These are phyloP conservation scores for Fulmarus glacialis DNA, from an alignment of 2,113 vertebrate species.

Conservation along the genomic window DNA sequence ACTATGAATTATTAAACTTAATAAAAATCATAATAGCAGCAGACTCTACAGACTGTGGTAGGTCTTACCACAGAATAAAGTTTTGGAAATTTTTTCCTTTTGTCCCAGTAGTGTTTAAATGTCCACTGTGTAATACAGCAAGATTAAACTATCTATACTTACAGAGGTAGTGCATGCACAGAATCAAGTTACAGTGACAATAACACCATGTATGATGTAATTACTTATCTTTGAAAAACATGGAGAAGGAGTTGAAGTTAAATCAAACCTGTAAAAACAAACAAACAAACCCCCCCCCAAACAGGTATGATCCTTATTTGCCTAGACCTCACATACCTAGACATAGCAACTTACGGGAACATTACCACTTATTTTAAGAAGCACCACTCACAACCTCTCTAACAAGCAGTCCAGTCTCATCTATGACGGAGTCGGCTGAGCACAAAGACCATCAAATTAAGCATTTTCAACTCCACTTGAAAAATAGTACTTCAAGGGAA, in stretches of 20 bases:
- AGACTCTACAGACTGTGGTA: neutral
- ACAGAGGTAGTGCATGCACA: neutral
- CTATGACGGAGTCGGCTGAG: neutral
- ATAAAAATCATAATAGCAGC: neutral
- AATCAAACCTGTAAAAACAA: neutral
- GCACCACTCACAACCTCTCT: neutral
- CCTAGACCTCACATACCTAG: neutral
- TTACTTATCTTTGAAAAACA: neutral
- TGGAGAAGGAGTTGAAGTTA: neutral
- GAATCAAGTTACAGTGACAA: neutral
- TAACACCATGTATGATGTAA: fast-evolving
- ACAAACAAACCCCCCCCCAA: too few species aligned
- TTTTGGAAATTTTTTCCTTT: neutral
- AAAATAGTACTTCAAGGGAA: neutral
- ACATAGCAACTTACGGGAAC: fast-evolving
- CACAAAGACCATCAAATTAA: neutral
- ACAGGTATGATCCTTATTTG: neutral
- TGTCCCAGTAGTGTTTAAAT: neutral
- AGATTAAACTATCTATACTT: neutral
- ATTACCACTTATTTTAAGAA: neutral
- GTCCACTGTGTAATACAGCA: neutral
- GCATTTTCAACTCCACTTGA: neutral
- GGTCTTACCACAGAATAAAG: neutral
- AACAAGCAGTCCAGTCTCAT: neutral
- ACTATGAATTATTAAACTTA: neutral